Evolutionary conservation across 2,888 invertebrate species (phyloP).

Genomic region (Macrosoma leucophasiata): DNA sequence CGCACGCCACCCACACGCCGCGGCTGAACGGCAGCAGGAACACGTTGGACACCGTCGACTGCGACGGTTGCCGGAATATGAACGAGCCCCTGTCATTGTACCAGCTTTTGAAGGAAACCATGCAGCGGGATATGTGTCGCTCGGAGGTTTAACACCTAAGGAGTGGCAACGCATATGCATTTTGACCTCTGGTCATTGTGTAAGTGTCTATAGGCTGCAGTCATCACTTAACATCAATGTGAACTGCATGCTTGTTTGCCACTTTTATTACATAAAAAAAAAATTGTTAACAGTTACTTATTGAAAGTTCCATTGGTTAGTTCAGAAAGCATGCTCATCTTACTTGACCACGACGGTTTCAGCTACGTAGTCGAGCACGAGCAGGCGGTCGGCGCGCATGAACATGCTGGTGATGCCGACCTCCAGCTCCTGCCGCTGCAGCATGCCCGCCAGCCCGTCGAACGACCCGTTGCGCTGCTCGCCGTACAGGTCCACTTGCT

Average conservation of each 20-base stretch:
- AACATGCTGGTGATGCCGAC: conserved; percentile 68
- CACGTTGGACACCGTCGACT: conserved; percentile 77
- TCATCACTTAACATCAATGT: too few species aligned
- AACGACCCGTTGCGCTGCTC: conserved; percentile 75
- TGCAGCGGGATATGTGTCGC: too few species aligned
- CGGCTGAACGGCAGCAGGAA: conserved; percentile 75
- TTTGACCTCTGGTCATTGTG: too few species aligned
- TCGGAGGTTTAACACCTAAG: too few species aligned
- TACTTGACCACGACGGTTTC: conserved; percentile 66
- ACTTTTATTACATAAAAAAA: too few species aligned
- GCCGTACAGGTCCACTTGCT: conserved; percentile 64
- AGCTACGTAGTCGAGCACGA: conserved; percentile 65
- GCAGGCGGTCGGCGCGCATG: conserved; percentile 74
- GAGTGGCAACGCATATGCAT: too few species aligned
- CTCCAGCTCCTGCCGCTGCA: conserved; percentile 73
- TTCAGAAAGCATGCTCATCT: conserved; percentile 1
- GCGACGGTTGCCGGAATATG: conserved; percentile 78
- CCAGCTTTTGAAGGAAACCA: too few species aligned
- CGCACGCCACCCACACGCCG: conserved; percentile 71
- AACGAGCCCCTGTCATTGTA: conserved; percentile 67
- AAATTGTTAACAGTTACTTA: too few species aligned
- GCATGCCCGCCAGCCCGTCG: conserved; percentile 70
- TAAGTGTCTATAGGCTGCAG: too few species aligned
- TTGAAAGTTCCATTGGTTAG: too few species aligned
- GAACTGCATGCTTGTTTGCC: too few species aligned